Conservation (phyloP, 2,113 vertebrate species). For the Mustelus asterias region DNA sequence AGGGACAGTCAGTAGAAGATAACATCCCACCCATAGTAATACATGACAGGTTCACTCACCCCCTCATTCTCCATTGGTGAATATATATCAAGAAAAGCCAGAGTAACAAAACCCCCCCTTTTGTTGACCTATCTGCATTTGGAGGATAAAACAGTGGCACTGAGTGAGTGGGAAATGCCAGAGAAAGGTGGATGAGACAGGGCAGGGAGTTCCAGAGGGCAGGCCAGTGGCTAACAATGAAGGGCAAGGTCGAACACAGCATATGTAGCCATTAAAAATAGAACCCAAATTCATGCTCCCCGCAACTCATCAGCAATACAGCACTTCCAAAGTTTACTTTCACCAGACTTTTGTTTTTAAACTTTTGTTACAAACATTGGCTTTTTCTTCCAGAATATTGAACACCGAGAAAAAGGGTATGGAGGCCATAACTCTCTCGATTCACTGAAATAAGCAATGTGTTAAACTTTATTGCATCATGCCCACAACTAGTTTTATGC, state of each 20-base stretch:
- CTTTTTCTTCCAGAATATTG: neutral
- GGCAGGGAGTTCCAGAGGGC: neutral
- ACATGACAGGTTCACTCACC: neutral
- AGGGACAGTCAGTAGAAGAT: neutral
- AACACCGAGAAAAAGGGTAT: neutral
- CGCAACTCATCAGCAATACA: neutral
- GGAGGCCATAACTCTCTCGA: neutral
- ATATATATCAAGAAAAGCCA: neutral
- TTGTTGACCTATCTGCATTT: neutral
- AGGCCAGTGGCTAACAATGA: neutral
- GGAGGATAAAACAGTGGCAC: neutral
- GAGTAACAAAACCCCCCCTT: neutral
- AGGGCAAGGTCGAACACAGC: neutral
- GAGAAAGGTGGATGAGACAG: neutral
- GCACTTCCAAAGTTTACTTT: neutral
- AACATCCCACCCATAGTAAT: neutral
- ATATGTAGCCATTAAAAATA: neutral
- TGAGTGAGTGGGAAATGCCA: neutral
- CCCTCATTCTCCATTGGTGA: neutral
- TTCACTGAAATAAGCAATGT: neutral
- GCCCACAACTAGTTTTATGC: neutral
- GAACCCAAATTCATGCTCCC: neutral
- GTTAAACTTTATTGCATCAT: neutral
- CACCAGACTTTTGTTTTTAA: neutral
- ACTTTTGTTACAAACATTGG: neutral